Evolutionary conservation across 1,140 invertebrate genomes (phyloP), one percentile per base, ranked within the genome.

Genomic region (Drosophila sproati): DNA sequence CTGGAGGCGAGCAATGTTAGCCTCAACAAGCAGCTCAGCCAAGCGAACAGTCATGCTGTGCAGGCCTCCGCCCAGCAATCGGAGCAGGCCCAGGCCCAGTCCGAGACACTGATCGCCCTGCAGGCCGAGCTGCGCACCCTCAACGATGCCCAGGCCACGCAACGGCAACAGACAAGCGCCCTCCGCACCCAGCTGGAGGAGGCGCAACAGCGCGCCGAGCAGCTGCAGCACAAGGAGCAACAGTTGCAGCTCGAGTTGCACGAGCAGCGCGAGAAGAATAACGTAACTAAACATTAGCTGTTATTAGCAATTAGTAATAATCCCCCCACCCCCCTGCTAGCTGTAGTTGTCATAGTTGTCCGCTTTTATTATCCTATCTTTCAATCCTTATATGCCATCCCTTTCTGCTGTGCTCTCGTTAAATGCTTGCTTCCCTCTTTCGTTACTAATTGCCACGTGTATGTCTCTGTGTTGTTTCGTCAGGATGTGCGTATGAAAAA

Each of bases 401-500:
- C 2, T 10, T 54, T 4, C 60, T 57, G 4, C 32, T 32, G 4
- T 59, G 6, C 28, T 39, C 34, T 39, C 41, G 7, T 35, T 32
- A 29, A 8, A 20, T 62, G 31, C 20, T 48, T 41, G 47, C 32
- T 20, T 50, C 31, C 52, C 60, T 32, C 47, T 50, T 54, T 39
- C 55, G 37, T 77, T 79, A 85, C 70, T 89, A 80, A 78, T 83
- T 50, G 73, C 81, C 47, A 67, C 85, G 85, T 20, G 20, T 89
- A 76, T 43, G 39, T 89, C 73, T 77, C 73, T 79, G 68, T 78
- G 66, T 89, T 82, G 66, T 89, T 82, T 80, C 82, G 77, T 80
- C 83, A 96, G 96, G 96, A 97, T 91, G 95, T 97, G 93, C 95
- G 96, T 94, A 95, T 94, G 94, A 96, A 96, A 94, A 97, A 97